Conservation (phyloP, 2,888 invertebrate genomes). For the Yponomeuta sedellus region DNA sequence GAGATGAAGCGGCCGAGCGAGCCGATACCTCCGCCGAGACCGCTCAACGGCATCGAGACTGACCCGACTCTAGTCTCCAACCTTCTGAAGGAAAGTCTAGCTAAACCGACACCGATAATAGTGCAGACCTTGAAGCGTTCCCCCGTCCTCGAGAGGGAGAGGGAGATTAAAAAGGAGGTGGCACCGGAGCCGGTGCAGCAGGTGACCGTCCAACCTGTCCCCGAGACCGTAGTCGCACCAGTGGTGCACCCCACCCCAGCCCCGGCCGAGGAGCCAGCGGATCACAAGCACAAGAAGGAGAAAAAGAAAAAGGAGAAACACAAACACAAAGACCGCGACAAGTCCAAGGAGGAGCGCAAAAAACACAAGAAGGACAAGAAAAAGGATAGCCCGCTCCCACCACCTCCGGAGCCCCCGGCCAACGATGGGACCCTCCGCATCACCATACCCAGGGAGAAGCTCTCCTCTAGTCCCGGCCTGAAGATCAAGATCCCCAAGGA, state of each 20-base stretch:
- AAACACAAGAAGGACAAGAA: slow-evolving; percentile 82
- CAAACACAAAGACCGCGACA: slow-evolving; percentile 86
- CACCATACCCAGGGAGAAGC: slow-evolving; percentile 64
- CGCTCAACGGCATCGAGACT: slow-evolving; percentile 81
- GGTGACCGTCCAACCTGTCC: neutral
- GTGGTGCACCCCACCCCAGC: slow-evolving; percentile 8
- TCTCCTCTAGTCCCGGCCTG: slow-evolving; percentile 71
- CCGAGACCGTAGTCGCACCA: slow-evolving; percentile 26
- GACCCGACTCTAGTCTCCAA: slow-evolving; percentile 84
- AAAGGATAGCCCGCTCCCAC: slow-evolving; percentile 44
- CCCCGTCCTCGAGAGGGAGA: slow-evolving; percentile 36
- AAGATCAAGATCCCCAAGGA: slow-evolving; percentile 91
- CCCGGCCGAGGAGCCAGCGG: slow-evolving; percentile 36
- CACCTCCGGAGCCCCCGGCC: slow-evolving; percentile 25
- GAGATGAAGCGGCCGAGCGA: slow-evolving; percentile 56
- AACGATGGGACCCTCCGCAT: slow-evolving; percentile 53
- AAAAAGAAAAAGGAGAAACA: slow-evolving; percentile 89
- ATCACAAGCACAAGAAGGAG: slow-evolving; percentile 73
- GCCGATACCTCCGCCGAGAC: slow-evolving; percentile 30
- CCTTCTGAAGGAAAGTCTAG: slow-evolving; percentile 80
- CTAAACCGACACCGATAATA: slow-evolving; percentile 63
- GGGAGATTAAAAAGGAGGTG: slow-evolving; percentile 29
- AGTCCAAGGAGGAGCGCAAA: slow-evolving; percentile 82
- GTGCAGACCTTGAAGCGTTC: slow-evolving; percentile 57
- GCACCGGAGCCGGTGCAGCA: slow-evolving; percentile 38